phyloP scores from a whole-genome alignment of 2,113 vertebrate genomes.

The Elaphurus davidianus region DNA sequence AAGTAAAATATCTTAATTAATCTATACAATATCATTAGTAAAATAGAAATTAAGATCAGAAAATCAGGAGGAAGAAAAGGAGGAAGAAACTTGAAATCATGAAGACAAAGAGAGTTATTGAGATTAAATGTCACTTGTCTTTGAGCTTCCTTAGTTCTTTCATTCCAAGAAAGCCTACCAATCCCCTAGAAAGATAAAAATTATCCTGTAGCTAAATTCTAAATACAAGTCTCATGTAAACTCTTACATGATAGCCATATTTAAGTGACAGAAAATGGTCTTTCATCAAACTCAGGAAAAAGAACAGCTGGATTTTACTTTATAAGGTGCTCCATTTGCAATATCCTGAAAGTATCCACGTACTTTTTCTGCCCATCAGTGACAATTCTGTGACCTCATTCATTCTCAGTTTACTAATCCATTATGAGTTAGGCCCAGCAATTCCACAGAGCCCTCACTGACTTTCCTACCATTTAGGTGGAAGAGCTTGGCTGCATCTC shows the following conservation, averaged over 20 bases:
- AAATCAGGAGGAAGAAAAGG: neutral
- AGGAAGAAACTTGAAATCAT: neutral
- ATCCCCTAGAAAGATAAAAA: neutral
- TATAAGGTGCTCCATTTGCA: neutral
- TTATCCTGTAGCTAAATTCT: neutral
- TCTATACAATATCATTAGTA: neutral
- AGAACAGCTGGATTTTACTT: neutral
- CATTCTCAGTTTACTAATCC: neutral
- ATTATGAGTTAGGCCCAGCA: neutral
- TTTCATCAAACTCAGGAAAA: neutral
- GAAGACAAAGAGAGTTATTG: neutral
- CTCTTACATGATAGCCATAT: neutral
- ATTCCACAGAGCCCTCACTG: neutral
- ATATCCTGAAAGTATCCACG: neutral
- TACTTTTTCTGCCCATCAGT: neutral
- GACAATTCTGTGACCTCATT: neutral
- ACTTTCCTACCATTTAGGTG: neutral
- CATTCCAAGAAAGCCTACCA: neutral
- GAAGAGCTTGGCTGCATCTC: neutral
- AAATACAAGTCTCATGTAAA: neutral
- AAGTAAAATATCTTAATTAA: neutral
- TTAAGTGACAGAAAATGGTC: neutral
- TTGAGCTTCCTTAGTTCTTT: neutral
- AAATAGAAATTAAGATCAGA: neutral
- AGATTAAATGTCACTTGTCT: neutral